These are phyloP conservation scores for Ophonus ardosiacus DNA, from an alignment of 2,888 invertebrate species.

Conservation along the genomic window DNA sequence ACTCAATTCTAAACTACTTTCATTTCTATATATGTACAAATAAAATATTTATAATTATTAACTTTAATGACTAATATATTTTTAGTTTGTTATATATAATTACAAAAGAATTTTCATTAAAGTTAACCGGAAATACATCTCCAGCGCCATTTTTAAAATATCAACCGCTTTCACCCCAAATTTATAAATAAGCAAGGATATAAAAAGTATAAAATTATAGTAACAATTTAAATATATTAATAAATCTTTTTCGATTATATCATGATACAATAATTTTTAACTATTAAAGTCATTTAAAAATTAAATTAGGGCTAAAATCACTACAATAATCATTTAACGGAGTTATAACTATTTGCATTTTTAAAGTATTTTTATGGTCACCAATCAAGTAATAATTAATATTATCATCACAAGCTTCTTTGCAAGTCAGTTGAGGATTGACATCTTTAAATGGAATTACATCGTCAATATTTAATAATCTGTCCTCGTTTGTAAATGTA, in stretches of 20 bases:
- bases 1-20: background rate
- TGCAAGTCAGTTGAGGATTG: conserved; percentile 78
- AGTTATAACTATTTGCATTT: conserved; percentile 88
- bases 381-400: conserved; percentile 81
- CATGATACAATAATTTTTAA: conserved; percentile 9
- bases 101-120: background rate
- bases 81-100: background rate
- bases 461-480: conserved; percentile 86
- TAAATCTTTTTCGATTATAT: conserved; percentile 51
- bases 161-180: too few species aligned
- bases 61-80: background rate
- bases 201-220: conserved; percentile 4
- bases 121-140: background rate
- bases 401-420: conserved; percentile 62
- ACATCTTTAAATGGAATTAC: conserved; percentile 88
- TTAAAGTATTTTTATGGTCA: conserved; percentile 83
- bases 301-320: conserved; percentile 55
- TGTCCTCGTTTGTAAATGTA: conserved; percentile 84
- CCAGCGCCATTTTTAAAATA: background rate
- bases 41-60: background rate
- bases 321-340: conserved; percentile 77
- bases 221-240: conserved; percentile 29
- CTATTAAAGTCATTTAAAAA: conserved; percentile 48
- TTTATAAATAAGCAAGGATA: too few species aligned
- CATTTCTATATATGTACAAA: background rate